phyloP scores from a whole-genome alignment of 2,888 invertebrate genomes.

The Gonocerus acuteangulatus region DNA sequence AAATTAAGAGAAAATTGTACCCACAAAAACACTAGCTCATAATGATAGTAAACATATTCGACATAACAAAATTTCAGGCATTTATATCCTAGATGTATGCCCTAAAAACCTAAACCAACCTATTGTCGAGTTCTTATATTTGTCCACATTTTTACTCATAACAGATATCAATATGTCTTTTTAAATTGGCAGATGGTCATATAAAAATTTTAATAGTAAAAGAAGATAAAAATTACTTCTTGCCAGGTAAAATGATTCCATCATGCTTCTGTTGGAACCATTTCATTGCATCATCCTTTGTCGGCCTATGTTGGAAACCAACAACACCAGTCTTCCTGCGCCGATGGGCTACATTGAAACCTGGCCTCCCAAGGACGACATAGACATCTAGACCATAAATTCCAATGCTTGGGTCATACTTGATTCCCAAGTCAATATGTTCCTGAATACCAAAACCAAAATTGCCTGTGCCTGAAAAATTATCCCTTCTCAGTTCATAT shows the following conservation, averaged over 20 bases:
- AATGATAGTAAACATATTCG: too few species aligned
- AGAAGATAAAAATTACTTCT: slow-evolving; percentile 50
- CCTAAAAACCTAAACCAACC: too few species aligned
- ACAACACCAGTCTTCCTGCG: slow-evolving; percentile 88
- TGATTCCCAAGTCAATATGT: slow-evolving; percentile 99
- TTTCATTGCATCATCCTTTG: slow-evolving; percentile 98
- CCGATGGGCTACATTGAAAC: slow-evolving; percentile 95
- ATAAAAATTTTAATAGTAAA: background rate
- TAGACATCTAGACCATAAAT: slow-evolving; percentile 99
- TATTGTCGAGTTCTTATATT: too few species aligned
- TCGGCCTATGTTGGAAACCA: slow-evolving; percentile 86
- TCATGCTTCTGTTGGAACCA: slow-evolving; percentile 99
- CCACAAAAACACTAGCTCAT: too few species aligned
- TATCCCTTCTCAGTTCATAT: slow-evolving; percentile 95
- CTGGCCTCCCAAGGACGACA: slow-evolving; percentile 95
- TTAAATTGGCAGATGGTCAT: too few species aligned
- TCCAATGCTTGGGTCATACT: slow-evolving; percentile 94
- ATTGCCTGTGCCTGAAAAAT: slow-evolving; percentile 95
- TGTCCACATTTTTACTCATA: too few species aligned
- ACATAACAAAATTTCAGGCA: too few species aligned
- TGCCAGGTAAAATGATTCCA: slow-evolving; percentile 89
- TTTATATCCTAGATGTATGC: too few species aligned
- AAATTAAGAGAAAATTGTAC: too few species aligned
- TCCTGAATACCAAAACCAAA: slow-evolving; percentile 99
- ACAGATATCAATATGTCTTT: too few species aligned